These are phyloP conservation scores for Bibio marci DNA, from an alignment of 2,888 invertebrate species.

Conservation along the genomic window DNA sequence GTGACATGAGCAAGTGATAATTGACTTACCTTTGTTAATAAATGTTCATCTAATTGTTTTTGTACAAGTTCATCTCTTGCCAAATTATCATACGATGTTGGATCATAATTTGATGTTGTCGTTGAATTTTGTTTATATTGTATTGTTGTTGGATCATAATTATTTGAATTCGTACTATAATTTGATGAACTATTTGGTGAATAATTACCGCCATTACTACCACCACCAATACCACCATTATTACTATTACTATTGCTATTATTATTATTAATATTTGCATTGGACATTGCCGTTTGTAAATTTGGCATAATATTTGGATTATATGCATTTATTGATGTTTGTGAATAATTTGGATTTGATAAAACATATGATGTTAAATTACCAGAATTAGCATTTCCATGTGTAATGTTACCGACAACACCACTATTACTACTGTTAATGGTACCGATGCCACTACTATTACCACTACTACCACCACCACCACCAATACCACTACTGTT, in stretches of 20 bases:
- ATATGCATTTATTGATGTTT: conserved; percentile 5
- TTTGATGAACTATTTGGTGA: conserved; percentile 13
- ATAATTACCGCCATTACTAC: conserved; percentile 6
- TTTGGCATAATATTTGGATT: conserved; percentile 11
- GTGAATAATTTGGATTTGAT: not conserved
- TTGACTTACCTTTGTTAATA: conserved; percentile 15
- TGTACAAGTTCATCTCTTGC: conserved; percentile 12
- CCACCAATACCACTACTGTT: not conserved
- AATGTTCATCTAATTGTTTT: conserved; percentile 13
- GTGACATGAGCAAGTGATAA: conserved; percentile 8
- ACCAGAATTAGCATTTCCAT: too few relatives aligned
- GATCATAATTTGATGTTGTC: conserved; percentile 2
- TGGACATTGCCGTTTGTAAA: conserved; percentile 8
- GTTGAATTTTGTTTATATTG: conserved; percentile 11
- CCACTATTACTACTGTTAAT: not conserved
- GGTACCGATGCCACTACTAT: not conserved
- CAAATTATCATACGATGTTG: conserved; percentile 6
- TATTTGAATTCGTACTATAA: conserved; percentile 10
- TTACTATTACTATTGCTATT: too few relatives aligned
- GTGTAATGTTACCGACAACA: too few relatives aligned
- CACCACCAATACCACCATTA: not conserved
- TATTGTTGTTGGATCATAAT: conserved; percentile 10
- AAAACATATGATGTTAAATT: too few relatives aligned
- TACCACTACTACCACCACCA: conserved; percentile 2
- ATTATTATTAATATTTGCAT: too few relatives aligned